Percentiles rank a stretch among this genome's conserved stretches.
phyloP scores from a whole-genome alignment of 1,140 invertebrate genomes.

The Venustaconcha ellipsiformis region DNA sequence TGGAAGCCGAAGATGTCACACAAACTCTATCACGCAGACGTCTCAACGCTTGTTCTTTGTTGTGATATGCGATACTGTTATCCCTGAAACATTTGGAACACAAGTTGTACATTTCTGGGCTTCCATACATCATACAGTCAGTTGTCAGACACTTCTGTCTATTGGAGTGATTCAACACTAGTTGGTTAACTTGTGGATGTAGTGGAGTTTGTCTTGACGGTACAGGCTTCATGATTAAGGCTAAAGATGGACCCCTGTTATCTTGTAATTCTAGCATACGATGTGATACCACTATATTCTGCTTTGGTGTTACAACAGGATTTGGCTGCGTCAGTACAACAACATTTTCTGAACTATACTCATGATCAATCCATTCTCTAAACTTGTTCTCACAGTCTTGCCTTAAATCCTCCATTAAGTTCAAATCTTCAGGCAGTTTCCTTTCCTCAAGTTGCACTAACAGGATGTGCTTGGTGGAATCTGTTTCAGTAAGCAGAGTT shows the following conservation, averaged over 20 bases:
- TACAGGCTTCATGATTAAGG: too few relatives aligned
- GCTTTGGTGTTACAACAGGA: too few relatives aligned
- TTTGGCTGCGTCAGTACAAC: too few relatives aligned
- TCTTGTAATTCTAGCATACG: too few relatives aligned
- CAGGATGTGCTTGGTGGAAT: constrained; percentile 33
- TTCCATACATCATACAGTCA: constrained; percentile 46
- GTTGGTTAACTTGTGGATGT: background rate
- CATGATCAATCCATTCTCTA: background rate
- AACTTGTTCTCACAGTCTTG: constrained; percentile 33
- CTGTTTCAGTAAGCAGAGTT: constrained; percentile 30
- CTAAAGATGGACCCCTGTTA: too few relatives aligned
- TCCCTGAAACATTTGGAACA: constrained; percentile 48
- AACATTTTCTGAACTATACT: too few relatives aligned
- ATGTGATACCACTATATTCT: too few relatives aligned
- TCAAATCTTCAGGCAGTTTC: constrained; percentile 36
- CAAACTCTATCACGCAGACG: too few relatives aligned
- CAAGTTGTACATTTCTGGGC: constrained; percentile 34
- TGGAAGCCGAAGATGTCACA: too few relatives aligned
- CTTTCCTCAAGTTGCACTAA: constrained; percentile 36
- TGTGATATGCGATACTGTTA: constrained; percentile 36
- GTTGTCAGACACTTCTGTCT: constrained; percentile 31
- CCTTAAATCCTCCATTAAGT: constrained; percentile 42
- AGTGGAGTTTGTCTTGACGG: background rate
- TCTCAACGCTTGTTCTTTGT: constrained; percentile 12
- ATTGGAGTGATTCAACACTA: background rate